These are phyloP conservation scores for Himalopsyche tibetana DNA, from an alignment of 2,888 invertebrate species.

Conservation along the genomic window DNA sequence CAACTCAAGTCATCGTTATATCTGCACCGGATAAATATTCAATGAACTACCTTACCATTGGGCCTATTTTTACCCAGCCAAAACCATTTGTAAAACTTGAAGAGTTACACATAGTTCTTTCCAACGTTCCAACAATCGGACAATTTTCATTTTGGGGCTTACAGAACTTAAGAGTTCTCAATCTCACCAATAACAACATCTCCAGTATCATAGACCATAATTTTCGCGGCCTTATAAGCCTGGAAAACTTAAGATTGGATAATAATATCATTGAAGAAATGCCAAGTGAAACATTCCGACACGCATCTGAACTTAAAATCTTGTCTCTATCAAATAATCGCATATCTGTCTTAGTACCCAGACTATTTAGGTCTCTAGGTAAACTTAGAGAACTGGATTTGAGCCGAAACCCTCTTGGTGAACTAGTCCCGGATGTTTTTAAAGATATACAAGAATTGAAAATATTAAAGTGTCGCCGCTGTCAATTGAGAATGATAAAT, in stretches of 20 bases:
- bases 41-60: conserved; percentile 82
- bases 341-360: conserved; percentile 82
- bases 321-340: conserved; percentile 82
- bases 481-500: conserved; percentile 85
- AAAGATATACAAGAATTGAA: conserved; percentile 85
- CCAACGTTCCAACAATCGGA: conserved; percentile 86
- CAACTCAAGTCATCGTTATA: conserved; percentile 82
- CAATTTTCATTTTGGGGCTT: conserved; percentile 90
- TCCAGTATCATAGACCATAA: conserved; percentile 83
- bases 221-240: conserved; percentile 85
- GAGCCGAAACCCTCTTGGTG: conserved; percentile 84
- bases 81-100: conserved; percentile 77
- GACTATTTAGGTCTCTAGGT: conserved; percentile 85
- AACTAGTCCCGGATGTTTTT: conserved; percentile 87
- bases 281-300: conserved; percentile 86
- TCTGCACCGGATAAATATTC: conserved; percentile 78
- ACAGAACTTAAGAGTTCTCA: conserved; percentile 78
- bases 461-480: conserved; percentile 84
- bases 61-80: conserved; percentile 81
- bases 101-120: conserved; percentile 84
- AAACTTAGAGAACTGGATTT: conserved; percentile 84
- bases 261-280: conserved; percentile 85
- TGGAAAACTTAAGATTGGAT: conserved; percentile 84
- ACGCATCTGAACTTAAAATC: conserved; percentile 82
- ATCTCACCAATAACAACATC: conserved; percentile 86